These are phyloP conservation scores for Loriculus beryllinus DNA, from an alignment of 2,797 vertebrate species.

Conservation along the genomic window DNA sequence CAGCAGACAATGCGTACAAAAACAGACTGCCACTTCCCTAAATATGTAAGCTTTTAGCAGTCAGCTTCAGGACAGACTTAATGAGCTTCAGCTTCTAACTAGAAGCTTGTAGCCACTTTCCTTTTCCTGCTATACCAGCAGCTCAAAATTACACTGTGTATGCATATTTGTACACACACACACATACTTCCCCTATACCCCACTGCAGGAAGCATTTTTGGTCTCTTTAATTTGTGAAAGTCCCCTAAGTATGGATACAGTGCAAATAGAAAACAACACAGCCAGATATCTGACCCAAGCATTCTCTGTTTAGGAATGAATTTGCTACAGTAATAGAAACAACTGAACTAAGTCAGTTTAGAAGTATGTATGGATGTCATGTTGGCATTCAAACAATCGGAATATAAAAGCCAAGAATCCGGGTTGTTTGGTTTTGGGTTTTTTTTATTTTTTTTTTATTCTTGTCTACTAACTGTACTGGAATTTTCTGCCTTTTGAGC, in stretches of 20 bases:
- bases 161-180: neutral
- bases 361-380: neutral
- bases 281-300: neutral
- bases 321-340: neutral
- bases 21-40: neutral
- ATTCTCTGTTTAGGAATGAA: neutral
- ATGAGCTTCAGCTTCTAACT: neutral
- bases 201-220: neutral
- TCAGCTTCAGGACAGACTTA: neutral
- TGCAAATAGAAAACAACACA: neutral
- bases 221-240: neutral
- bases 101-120: neutral
- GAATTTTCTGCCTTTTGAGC: neutral
- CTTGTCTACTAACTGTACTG: neutral
- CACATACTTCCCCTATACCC: too few species aligned
- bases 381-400: neutral
- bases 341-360: neutral
- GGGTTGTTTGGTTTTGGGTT: accelerated
- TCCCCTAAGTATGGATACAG: neutral
- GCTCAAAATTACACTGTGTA: neutral
- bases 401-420: neutral
- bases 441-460: neutral
- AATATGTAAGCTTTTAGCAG: neutral
- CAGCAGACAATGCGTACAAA: neutral
- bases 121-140: neutral